phyloP scores from a whole-genome alignment of 2,797 vertebrate species.

The Adrianichthys oophorus region DNA sequence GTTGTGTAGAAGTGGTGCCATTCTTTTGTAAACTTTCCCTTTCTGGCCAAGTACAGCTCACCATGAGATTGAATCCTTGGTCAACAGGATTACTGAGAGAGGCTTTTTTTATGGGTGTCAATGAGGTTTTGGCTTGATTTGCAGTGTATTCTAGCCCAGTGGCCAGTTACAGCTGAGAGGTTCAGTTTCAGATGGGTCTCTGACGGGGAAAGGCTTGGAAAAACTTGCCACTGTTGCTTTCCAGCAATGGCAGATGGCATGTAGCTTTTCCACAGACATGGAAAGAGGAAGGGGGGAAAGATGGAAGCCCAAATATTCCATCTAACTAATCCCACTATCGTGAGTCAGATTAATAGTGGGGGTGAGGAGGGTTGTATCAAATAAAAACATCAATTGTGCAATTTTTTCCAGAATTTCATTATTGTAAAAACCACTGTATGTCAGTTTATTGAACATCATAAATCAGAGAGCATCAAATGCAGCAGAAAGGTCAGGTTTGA shows the following conservation, averaged over 20 bases:
- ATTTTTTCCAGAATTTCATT: constrained; percentile 33
- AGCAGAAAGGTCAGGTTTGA: not conserved
- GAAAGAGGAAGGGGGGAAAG: constrained; percentile 30
- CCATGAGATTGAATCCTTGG: constrained; percentile 58
- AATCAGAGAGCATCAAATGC: constrained; percentile 20
- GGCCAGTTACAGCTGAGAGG: constrained; percentile 55
- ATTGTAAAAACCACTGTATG: constrained; percentile 7
- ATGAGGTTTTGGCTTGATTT: constrained; percentile 55
- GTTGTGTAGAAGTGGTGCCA: constrained; percentile 51
- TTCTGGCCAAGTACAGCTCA: constrained; percentile 31
- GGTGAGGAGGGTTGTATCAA: constrained; percentile 27
- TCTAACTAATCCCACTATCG: constrained; percentile 28
- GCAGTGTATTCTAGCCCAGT: constrained; percentile 52
- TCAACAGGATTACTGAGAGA: constrained; percentile 58
- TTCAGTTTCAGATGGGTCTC: constrained; percentile 67
- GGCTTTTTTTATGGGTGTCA: constrained; percentile 66
- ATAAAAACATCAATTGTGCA: constrained; percentile 16
- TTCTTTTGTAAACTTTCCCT: constrained; percentile 51
- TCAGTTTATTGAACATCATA: constrained; percentile 32
- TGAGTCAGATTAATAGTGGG: constrained; percentile 62
- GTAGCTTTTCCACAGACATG: constrained; percentile 50
- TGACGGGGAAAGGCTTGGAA: constrained; percentile 67
- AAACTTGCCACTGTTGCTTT: constrained; percentile 67
- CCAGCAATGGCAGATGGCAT: constrained; percentile 75
- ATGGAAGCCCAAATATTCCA: constrained; percentile 27